A percentile compares a stretch with the other conserved stretches of the same genome.
phyloP scores from a whole-genome alignment of 1,140 invertebrate genomes.

The Ptiloglossa arizonensis region DNA sequence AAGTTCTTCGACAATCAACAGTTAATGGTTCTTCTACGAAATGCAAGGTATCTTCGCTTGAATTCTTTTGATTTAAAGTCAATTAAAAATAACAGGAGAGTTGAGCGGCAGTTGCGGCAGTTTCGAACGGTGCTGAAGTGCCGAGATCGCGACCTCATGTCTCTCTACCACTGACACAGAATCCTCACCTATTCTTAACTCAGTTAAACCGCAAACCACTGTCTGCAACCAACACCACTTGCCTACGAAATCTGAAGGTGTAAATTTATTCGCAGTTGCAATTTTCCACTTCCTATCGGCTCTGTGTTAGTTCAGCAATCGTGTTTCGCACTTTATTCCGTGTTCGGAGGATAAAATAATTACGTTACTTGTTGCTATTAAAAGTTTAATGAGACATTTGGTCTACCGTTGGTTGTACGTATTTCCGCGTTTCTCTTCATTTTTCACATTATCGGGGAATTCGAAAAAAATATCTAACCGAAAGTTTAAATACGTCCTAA shows the following conservation, averaged over 20 bases:
- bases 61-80: conserved; percentile 12
- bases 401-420: no score
- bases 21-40: background rate
- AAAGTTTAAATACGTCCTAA: background rate
- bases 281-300: conserved; percentile 38
- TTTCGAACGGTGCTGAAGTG: conserved; percentile 13
- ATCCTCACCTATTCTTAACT: conserved; percentile 50
- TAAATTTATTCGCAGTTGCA: conserved; percentile 45
- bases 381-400: conserved; percentile 4
- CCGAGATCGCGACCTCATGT: conserved; percentile 13
- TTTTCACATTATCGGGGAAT: background rate
- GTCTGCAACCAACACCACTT: conserved; percentile 13
- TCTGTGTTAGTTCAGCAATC: background rate
- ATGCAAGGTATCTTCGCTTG: no score
- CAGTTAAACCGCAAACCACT: conserved; percentile 41
- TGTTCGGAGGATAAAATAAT: conserved; percentile 9
- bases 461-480: no score
- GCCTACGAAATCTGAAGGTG: conserved; percentile 17
- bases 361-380: background rate
- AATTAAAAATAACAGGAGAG: conserved; percentile 19
- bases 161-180: background rate
- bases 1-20: background rate
- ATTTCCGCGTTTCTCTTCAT: no score
- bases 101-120: background rate
- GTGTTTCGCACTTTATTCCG: background rate